phyloP scores from a whole-genome alignment of 2,113 vertebrate genomes.

The Peromyscus maniculatus region DNA sequence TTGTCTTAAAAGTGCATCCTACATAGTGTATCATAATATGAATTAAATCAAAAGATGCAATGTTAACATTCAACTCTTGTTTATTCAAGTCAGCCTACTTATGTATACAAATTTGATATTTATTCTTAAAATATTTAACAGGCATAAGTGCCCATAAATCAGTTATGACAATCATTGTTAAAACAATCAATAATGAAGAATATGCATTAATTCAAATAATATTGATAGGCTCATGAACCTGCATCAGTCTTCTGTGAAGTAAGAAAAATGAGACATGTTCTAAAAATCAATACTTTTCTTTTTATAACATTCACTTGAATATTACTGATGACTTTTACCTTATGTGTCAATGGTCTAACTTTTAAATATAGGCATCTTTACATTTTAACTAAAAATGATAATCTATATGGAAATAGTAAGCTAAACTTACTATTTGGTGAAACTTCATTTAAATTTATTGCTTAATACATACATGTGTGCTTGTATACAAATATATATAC shows the following conservation, averaged over 20 bases:
- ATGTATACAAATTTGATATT: conserved; percentile 89
- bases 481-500: neutral
- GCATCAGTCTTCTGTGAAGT: conserved; percentile 90
- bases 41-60: conserved; percentile 82
- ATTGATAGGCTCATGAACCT: conserved; percentile 89
- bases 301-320: conserved; percentile 89
- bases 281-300: conserved; percentile 90
- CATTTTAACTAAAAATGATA: conserved; percentile 79
- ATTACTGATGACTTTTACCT: conserved; percentile 89
- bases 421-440: conserved; percentile 69
- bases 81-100: conserved; percentile 87
- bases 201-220: conserved; percentile 93
- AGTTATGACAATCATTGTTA: conserved; percentile 92
- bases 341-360: conserved; percentile 82
- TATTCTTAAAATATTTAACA: conserved; percentile 92
- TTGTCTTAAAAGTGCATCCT: conserved; percentile 77
- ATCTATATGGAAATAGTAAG: conserved; percentile 69
- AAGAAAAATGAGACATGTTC: conserved; percentile 92
- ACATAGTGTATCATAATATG: conserved; percentile 80
- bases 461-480: neutral
- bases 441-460: conserved; percentile 54
- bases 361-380: conserved; percentile 83
- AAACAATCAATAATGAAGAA: conserved; percentile 90
- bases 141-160: conserved; percentile 91
- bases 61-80: conserved; percentile 86